These are phyloP conservation scores for Acronicta alni DNA, from an alignment of 2,888 invertebrate species.

Conservation along the genomic window DNA sequence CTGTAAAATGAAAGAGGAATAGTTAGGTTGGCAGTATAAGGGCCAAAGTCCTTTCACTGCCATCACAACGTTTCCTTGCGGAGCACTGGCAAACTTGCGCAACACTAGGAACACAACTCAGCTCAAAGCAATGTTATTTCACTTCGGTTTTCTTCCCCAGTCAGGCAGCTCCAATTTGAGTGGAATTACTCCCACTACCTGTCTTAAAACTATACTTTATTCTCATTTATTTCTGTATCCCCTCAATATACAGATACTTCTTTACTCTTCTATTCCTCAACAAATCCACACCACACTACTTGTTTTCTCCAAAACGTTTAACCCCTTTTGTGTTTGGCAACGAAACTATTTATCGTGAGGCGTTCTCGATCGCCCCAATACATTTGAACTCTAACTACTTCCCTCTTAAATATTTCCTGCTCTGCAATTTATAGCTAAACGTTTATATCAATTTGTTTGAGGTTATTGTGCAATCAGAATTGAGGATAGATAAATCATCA, in stretches of 20 bases:
- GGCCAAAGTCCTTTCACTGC: too few species aligned
- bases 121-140: too few species aligned
- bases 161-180: too few species aligned
- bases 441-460: slow-evolving; percentile 76
- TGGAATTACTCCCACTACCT: too few species aligned
- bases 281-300: slow-evolving; percentile 38
- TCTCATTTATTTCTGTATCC: slow-evolving; percentile 1
- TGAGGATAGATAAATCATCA: slow-evolving; percentile 28
- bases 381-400: slow-evolving; percentile 55
- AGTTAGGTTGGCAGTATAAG: too few species aligned
- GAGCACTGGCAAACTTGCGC: too few species aligned
- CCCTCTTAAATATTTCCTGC: slow-evolving; percentile 55
- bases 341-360: slow-evolving; percentile 69
- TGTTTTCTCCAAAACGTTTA: slow-evolving; percentile 48
- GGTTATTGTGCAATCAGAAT: slow-evolving; percentile 47
- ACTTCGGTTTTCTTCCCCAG: too few species aligned
- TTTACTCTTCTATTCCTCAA: slow-evolving; percentile 18
- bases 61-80: too few species aligned
- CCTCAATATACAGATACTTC: slow-evolving; percentile 17
- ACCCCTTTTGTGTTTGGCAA: slow-evolving; percentile 64
- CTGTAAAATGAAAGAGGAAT: too few species aligned
- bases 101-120: too few species aligned
- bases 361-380: slow-evolving; percentile 57
- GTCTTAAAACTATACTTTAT: neutral
- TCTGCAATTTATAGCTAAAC: slow-evolving; percentile 62